Percentiles rank a stretch among this genome's conserved stretches.
These are phyloP conservation scores for Tinamus guttatus DNA, from an alignment of 2,113 vertebrate species.

Conservation along the genomic window DNA sequence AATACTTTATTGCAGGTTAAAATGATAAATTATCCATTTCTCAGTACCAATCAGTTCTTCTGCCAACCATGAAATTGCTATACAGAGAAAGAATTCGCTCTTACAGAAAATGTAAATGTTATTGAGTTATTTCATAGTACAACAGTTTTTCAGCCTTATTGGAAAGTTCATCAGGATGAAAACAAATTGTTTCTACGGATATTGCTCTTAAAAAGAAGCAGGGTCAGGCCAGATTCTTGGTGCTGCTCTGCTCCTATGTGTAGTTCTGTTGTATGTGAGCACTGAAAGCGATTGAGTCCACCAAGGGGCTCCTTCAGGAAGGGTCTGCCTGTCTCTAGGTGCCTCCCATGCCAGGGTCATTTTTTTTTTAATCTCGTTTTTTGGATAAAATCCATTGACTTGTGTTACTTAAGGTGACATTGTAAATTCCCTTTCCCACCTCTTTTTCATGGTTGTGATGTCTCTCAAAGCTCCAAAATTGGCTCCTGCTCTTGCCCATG, in stretches of 20 bases:
- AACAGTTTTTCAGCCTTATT: neutral
- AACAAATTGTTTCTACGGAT: neutral
- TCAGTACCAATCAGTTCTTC: constrained; percentile 24
- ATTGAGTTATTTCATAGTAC: neutral
- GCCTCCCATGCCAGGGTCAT: neutral
- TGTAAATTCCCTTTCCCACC: neutral
- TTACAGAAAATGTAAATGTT: constrained; percentile 27
- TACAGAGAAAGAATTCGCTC: neutral
- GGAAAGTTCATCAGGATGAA: neutral
- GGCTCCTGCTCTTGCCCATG: rapidly evolving
- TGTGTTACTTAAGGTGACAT: neutral
- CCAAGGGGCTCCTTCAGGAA: rapidly evolving
- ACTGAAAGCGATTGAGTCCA: neutral
- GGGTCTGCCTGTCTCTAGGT: rapidly evolving
- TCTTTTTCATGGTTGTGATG: neutral
- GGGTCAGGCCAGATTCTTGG: neutral
- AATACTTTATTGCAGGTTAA: constrained; percentile 41
- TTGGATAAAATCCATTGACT: neutral
- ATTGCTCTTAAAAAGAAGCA: neutral
- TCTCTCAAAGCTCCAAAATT: neutral
- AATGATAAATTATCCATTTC: constrained; percentile 48
- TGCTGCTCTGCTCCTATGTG: neutral
- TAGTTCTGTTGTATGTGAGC: neutral
- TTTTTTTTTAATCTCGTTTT: neutral
- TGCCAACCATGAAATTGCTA: constrained; percentile 35